Base-by-base conservation (phyloP, 2,113 vertebrate genomes). In the Oreotrochilus melanogaster region DNA sequence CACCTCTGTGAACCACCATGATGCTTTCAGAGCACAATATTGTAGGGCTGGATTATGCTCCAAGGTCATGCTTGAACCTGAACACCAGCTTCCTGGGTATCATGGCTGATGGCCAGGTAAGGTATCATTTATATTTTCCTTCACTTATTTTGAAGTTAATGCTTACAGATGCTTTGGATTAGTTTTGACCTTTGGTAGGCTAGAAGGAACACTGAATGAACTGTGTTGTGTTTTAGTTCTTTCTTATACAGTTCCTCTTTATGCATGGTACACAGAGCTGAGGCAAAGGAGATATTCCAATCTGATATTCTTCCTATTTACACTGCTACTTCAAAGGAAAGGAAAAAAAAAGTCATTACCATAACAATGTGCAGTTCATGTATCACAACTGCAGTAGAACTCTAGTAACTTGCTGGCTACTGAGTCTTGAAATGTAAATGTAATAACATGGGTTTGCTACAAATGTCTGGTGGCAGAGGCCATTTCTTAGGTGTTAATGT, bases 281-380 rank as follows among this genome's bases (percentile, higher is more conserved):
- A 88, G 43, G 75, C 33, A 90, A 88, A 89, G 78, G 43, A 74
- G 28, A 37, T 65, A 71, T 64, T 45, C 69, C 88, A 67, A 81
- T 50, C 51, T 27, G 57, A 80, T 90, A 74, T 60, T 92, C 93
- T 89, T 94, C 67, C 72, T 95, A 96, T 97, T 96, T 97, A 95
- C 82, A 80, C 65, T 93, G 92, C 95, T 78, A 27, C 75, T 95
- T 95, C 88, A 94, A 88, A 90, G 60, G 31, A 50, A 85, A 92
- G 75, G 13, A 86, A 81, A 82, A 84, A 90, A 89, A 53, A 69
- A 21, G 54, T 73, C 79, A 94, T 96, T 96, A 96, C 72, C 95
- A 96, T 95, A 94, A 96, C 93, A 97, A 97, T 96, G 79, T 51
- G 54, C 86, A 92, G 84, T 93, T 97, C 92, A 88, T 92, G 90